Percentiles rank a stretch among this genome's conserved stretches.
These are phyloP conservation scores for Nothoprocta pentlandii DNA, from an alignment of 2,113 vertebrate genomes.

Conservation along the genomic window DNA sequence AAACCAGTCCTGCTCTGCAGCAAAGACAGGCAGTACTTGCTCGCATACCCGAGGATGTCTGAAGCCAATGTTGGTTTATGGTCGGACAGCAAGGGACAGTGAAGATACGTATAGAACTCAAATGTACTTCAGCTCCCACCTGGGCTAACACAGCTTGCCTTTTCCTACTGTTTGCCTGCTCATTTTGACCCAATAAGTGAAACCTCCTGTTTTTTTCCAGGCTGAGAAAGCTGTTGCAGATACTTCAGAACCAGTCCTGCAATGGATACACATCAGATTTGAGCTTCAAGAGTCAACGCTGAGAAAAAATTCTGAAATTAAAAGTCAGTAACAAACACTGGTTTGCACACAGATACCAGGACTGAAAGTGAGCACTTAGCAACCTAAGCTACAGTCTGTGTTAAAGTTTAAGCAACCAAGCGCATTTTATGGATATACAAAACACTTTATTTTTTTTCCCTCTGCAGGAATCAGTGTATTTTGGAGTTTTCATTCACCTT, in stretches of 20 bases:
- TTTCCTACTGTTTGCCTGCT: background rate
- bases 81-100: fast-evolving
- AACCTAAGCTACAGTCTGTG: background rate
- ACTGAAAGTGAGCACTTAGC: background rate
- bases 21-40: background rate
- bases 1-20: background rate
- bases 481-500: slow-evolving; percentile 22
- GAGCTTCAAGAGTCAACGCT: background rate
- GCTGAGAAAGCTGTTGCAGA: background rate
- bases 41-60: background rate
- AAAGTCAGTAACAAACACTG: background rate
- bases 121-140: background rate
- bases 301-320: background rate
- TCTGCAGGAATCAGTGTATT: background rate
- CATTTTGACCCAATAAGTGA: background rate
- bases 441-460: background rate
- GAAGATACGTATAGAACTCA: background rate
- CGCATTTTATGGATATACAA: background rate
- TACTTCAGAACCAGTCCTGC: background rate
- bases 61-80: fast-evolving
- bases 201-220: background rate
- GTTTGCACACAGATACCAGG: background rate
- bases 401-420: background rate
- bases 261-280: fast-evolving
- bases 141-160: fast-evolving